Evolutionary conservation across 1,140 invertebrate genomes (phyloP).

Genomic region (Brachionus plicatilis): DNA sequence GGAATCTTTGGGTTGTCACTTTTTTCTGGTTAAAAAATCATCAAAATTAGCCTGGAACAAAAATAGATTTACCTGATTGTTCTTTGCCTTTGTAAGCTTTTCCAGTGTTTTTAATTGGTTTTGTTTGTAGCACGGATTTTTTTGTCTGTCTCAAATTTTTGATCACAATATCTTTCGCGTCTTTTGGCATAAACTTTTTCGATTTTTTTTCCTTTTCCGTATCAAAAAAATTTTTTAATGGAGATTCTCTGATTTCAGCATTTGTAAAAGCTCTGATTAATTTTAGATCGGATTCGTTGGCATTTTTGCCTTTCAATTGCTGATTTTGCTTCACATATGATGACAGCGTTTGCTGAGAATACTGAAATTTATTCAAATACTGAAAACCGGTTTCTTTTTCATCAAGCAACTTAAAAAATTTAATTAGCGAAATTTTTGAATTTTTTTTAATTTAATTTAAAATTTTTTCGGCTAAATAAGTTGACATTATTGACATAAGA

Average conservation of each 20-base stretch:
- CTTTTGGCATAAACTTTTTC: background rate
- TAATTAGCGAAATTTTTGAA: background rate
- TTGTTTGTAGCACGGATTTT: background rate
- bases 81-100: background rate
- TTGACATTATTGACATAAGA: too few species aligned
- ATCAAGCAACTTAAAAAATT: background rate
- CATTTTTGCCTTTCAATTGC: background rate
- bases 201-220: background rate
- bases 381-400: background rate
- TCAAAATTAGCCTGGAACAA: background rate
- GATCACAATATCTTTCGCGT: background rate
- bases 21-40: background rate
- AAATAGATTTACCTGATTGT: background rate
- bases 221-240: background rate
- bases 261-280: conserved; percentile 19
- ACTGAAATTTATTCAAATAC: background rate
- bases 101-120: background rate
- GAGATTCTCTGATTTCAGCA: background rate
- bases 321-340: background rate
- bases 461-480: too few species aligned
- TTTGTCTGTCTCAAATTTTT: background rate
- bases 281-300: background rate
- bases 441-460: background rate
- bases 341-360: conserved; percentile 15
- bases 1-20: background rate